Percentiles rank a stretch among this genome's conserved stretches.
Evolutionary conservation across 2,797 vertebrate genomes (phyloP).

Genomic region (Crypturellus tataupa): DNA sequence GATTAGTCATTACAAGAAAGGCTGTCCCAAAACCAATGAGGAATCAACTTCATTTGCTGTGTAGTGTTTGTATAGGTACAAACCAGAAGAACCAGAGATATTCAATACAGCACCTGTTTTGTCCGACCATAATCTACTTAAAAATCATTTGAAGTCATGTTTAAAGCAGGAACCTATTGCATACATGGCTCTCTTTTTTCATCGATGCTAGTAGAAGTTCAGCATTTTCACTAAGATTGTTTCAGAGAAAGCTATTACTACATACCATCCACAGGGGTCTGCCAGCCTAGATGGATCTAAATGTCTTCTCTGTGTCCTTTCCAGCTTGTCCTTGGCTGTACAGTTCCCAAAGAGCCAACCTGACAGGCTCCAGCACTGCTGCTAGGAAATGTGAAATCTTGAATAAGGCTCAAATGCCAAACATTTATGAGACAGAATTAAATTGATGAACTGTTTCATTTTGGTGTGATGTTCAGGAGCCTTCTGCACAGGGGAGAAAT

Average conservation of each 20-base stretch:
- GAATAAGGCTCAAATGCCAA: accelerated
- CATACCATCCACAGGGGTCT: not conserved
- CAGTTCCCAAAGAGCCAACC: not conserved
- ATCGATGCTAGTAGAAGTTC: not conserved
- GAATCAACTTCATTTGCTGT: not conserved
- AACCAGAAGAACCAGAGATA: not conserved
- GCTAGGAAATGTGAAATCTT: not conserved
- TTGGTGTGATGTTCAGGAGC: not conserved
- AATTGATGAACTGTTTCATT: not conserved
- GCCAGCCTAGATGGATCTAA: not conserved
- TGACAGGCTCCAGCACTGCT: not conserved
- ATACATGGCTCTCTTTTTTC: not conserved
- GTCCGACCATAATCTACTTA: not conserved
- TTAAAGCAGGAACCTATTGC: not conserved
- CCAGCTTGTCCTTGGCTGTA: accelerated
- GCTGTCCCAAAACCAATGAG: not conserved
- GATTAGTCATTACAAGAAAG: not conserved
- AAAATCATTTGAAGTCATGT: not conserved
- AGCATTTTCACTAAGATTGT: not conserved
- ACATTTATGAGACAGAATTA: not conserved
- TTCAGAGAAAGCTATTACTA: not conserved
- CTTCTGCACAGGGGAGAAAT: conserved; percentile 2
- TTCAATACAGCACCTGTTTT: not conserved
- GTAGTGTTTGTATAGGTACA: not conserved
- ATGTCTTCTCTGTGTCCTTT: not conserved